Base-by-base conservation (phyloP, 2,113 vertebrate genomes). In the Pygoscelis antarcticus region DNA sequence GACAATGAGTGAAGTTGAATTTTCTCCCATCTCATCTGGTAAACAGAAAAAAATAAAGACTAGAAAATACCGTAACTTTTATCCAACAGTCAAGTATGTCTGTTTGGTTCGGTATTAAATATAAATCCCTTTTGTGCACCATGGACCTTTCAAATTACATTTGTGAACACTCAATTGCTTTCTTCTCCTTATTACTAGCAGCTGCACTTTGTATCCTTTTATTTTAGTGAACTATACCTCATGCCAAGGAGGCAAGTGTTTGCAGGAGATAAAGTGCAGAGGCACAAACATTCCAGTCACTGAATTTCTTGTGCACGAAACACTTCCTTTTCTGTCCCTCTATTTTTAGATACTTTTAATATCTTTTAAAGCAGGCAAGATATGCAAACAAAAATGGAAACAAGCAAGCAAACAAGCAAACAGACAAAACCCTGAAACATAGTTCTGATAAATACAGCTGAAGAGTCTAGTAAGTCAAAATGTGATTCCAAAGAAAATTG, bases 141-240 rank as follows among this genome's bases (percentile, higher is more conserved):
- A 51, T 44, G 47, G 58, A 44, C 78, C 47, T 96, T 94, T 96
- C 70, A 96, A 83, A 94, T 94, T 91, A 76, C 46, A 82, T 82
- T 91, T 95, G 57, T 89, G 71, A 96, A 76, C 61, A 70, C n/a
- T 96, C 88, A 95, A 94, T 94, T 91, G 32, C 38, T 93, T 96
- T 95, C 51, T 91, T 94, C 78, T 89, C 52, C 22, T 30, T 70
- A 81, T 90, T 97, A 78, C n/a, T 60, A 71, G 32, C 58, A 93
- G 71, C 52, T 86, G 55, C 55, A 88, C 38, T 91, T 86, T 85
- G 62, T 83, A 91, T 57, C 71, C 71, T 90, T 94, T 95, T 60
- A 85, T 94, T 94, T 86, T 55, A 80, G 62, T 83, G 82, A 93
- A 89, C 93, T 89, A 90, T 83, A 66, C 78, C 55, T 90, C 68